phyloP scores from a whole-genome alignment of 2,888 invertebrate genomes.

The Girardia tigrina region DNA sequence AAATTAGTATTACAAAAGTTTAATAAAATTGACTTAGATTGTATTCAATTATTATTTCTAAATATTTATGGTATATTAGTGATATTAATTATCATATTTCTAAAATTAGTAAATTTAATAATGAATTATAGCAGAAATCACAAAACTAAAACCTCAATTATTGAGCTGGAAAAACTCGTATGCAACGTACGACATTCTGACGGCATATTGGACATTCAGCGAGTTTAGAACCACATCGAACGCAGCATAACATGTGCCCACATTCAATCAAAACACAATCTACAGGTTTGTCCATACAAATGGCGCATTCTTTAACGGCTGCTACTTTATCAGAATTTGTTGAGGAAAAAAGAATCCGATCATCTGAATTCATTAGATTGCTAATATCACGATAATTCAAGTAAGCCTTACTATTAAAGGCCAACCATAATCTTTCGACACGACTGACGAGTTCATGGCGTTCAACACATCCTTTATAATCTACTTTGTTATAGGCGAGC shows the following conservation, averaged over 20 bases:
- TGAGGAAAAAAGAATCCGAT: not conserved
- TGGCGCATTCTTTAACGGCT: slow-evolving; percentile 60
- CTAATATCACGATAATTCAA: not conserved
- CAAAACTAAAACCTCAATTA: too few relatives aligned
- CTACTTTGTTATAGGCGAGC: slow-evolving; percentile 67
- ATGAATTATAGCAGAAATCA: too few relatives aligned
- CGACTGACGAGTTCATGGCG: slow-evolving; percentile 67
- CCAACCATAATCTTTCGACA: slow-evolving; percentile 56
- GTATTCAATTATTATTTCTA: too few relatives aligned
- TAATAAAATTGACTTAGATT: too few relatives aligned
- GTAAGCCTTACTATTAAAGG: not conserved
- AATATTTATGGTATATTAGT: too few relatives aligned
- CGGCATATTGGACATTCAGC: slow-evolving; percentile 82
- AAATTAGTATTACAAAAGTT: too few relatives aligned
- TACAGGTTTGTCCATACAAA: slow-evolving; percentile 80
- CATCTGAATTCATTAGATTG: not conserved
- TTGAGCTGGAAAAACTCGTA: slow-evolving; percentile 67
- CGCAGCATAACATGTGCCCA: slow-evolving; percentile 81
- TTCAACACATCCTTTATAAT: slow-evolving; percentile 75
- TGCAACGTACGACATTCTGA: slow-evolving; percentile 74
- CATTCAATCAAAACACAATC: slow-evolving; percentile 85
- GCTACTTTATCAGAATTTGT: not conserved
- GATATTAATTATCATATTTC: too few relatives aligned
- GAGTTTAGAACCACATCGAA: slow-evolving; percentile 68
- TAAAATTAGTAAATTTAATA: too few relatives aligned